A percentile compares a stretch with the other conserved stretches of the same genome.
phyloP scores from a whole-genome alignment of 2,888 invertebrate species.

The Brenthis daphne region DNA sequence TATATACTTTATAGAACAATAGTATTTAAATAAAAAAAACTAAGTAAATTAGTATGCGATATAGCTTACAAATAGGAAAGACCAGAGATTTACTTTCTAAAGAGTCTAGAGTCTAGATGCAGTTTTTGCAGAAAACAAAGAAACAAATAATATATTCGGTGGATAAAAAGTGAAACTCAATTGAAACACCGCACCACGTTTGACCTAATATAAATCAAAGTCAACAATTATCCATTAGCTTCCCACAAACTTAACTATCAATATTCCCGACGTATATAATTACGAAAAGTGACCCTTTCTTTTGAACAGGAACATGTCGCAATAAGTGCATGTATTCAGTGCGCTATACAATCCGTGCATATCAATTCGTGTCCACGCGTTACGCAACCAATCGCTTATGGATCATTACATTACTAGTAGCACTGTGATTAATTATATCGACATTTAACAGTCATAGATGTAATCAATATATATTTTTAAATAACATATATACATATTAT shows the following conservation, averaged over 20 bases:
- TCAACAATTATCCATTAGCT: conserved; percentile 18
- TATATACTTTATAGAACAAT: too few species aligned
- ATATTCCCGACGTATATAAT: conserved; percentile 47
- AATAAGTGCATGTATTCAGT: conserved; percentile 47
- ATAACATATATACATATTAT: not conserved
- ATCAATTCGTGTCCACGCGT: conserved; percentile 45
- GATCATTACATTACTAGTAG: conserved; percentile 28
- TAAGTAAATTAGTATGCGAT: too few species aligned
- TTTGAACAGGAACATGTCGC: conserved; percentile 49
- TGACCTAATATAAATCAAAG: conserved; percentile 9
- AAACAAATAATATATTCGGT: not conserved
- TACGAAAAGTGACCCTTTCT: conserved; percentile 47
- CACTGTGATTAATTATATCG: conserved; percentile 16
- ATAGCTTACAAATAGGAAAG: too few species aligned
- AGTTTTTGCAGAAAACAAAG: not conserved
- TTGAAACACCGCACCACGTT: not conserved
- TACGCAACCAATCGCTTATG: conserved; percentile 39
- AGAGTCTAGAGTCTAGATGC: not conserved
- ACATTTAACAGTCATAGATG: conserved; percentile 2
- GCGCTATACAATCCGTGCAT: conserved; percentile 46
- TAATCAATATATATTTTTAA: not conserved
- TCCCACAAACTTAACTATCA: conserved; percentile 38
- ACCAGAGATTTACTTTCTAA: not conserved
- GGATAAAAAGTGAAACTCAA: not conserved
- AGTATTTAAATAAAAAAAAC: too few species aligned